Conservation (phyloP, 2,797 vertebrate genomes). For the Acanthurus lineatus region DNA sequence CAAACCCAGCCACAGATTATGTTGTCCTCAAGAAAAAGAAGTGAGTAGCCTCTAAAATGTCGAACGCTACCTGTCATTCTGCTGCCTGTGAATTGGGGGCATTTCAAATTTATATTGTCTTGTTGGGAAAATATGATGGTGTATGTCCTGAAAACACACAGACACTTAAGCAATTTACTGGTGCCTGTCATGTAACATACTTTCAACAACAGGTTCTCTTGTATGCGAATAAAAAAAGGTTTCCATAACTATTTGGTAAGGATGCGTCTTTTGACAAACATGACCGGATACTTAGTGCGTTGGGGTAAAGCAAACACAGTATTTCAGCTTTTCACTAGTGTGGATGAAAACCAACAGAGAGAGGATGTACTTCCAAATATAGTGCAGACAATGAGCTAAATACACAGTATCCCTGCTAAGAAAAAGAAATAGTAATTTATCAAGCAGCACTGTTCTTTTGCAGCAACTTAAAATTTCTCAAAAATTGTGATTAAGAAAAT, state of each 20-base stretch:
- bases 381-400: too few species aligned
- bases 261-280: background rate
- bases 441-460: too few species aligned
- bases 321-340: too few species aligned
- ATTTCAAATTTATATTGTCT: constrained; percentile 4
- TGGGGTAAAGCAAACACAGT: too few species aligned
- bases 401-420: too few species aligned
- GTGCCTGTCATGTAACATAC: constrained; percentile 19
- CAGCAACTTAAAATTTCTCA: too few species aligned
- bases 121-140: background rate
- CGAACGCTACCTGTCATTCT: constrained; percentile 5
- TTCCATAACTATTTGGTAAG: background rate
- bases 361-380: too few species aligned
- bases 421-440: too few species aligned
- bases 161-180: background rate
- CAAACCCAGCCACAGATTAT: constrained; percentile 36
- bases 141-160: constrained; percentile 1
- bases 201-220: constrained; percentile 1
- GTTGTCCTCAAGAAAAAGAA: constrained; percentile 25
- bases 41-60: background rate
- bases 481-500: too few species aligned
- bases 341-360: too few species aligned
- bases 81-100: background rate
- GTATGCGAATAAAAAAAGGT: background rate
- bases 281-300: background rate